Base-by-base conservation (phyloP, 2,113 vertebrate genomes). In the Amphiprion ocellaris region DNA sequence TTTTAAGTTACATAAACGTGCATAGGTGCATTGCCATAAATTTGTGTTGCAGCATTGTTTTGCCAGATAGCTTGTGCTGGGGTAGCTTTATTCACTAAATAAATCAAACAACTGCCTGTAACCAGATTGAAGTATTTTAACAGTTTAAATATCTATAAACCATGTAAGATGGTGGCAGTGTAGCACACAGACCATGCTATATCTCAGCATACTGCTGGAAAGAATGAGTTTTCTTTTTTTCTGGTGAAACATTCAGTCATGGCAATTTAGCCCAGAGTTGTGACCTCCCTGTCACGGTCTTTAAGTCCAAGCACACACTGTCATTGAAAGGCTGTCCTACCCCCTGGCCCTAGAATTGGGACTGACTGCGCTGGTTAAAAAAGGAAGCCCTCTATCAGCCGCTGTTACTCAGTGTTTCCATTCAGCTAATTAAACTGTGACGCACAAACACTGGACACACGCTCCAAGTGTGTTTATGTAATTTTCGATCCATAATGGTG, bases 361-460 rank as follows among this genome's bases (percentile, higher is more conserved):
- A 52, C 37, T 37, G 73, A 10, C 28, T 39, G 47, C 19, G 33
- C 55, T 30, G 49, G 5, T 4, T n/a, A 30, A 30, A 30, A 44
- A 44, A 12, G 41, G 41, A 44, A 44, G 14, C 41, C 41, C 63
- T 33, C 4, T 11, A 30, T 77, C 71, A 44, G 8, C 52, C 14
- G 23, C 24, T 61, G 58, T 68, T 65, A 39, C 66, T 84, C 79
- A 72, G 30, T 61, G 63, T 79, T 86, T 73, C 83, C 87, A 80
- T 86, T 70, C 69, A 69, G 46, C 75, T 69, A 62, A 74, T 75
- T 75, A 67, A 73, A 65, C 44, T 11, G 4, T 49, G 63, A 79
- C 26, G 52, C 65, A 67, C 64, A 46, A 26, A 15, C 56, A 60
- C 33, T 37, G 44, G 14, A 24, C n/a, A 28, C 79, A 30, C 8